These are phyloP conservation scores for Drosophila picticornis DNA, from an alignment of 2,888 invertebrate species.

Conservation along the genomic window DNA sequence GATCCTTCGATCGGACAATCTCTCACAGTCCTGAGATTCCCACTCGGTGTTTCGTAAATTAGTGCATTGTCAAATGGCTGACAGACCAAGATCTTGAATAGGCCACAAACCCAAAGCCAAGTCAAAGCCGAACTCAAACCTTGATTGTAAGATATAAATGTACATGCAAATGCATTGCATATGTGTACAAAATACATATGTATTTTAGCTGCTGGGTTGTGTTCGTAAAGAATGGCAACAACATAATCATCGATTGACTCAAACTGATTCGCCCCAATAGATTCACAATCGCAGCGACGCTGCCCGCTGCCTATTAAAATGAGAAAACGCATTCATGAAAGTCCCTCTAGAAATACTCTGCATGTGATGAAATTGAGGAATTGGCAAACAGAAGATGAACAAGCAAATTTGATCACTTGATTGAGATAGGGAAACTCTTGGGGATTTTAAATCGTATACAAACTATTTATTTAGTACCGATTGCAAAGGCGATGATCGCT, in stretches of 20 bases:
- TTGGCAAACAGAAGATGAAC: background rate
- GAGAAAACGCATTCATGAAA: background rate
- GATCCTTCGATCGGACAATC: conserved; percentile 28
- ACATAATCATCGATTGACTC: conserved; percentile 68
- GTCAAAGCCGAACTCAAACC: conserved; percentile 3
- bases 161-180: conserved; percentile 17
- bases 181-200: conserved; percentile 8
- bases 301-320: conserved; percentile 61
- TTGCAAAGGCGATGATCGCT: background rate
- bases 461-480: background rate
- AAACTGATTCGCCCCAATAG: conserved; percentile 36
- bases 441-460: background rate
- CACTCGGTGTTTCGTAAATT: conserved; percentile 78
- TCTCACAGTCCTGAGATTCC: conserved; percentile 18
- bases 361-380: background rate
- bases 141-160: conserved; percentile 39
- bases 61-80: conserved; percentile 71
- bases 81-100: conserved; percentile 30
- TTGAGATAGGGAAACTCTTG: background rate
- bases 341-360: conserved; percentile 40
- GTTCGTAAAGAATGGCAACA: conserved; percentile 73
- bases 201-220: conserved; percentile 57
- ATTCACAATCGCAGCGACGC: conserved; percentile 61
- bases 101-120: conserved; percentile 9
- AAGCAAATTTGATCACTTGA: background rate